phyloP scores from a whole-genome alignment of 2,797 vertebrate species.

The Trematomus bernacchii region DNA sequence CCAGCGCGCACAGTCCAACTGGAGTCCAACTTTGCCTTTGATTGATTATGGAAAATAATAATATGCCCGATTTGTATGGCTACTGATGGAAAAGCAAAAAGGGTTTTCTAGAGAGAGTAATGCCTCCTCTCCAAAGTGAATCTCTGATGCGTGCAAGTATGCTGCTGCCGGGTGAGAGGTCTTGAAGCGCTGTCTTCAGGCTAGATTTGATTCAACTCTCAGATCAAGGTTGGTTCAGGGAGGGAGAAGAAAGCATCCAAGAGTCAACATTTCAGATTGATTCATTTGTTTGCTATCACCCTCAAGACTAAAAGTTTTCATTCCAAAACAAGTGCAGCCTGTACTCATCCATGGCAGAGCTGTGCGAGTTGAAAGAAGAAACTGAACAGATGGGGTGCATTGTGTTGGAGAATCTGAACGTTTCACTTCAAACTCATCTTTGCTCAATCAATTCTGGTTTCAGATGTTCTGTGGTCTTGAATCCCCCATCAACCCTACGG shows the following conservation, averaged over 20 bases:
- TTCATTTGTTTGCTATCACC: conserved; percentile 38
- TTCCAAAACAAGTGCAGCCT: conserved; percentile 57
- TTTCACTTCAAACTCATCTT: conserved; percentile 5
- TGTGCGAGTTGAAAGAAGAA: conserved; percentile 14
- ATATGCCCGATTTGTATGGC: conserved; percentile 50
- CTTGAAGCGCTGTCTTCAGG: conserved; percentile 37
- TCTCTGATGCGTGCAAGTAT: conserved; percentile 29
- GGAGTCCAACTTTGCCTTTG: conserved; percentile 41
- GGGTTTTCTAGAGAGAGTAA: conserved; percentile 34
- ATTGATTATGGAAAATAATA: conserved; percentile 68
- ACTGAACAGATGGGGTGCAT: conserved; percentile 13
- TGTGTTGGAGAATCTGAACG: conserved; percentile 22
- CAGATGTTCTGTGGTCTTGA: conserved; percentile 23
- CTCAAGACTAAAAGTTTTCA: conserved; percentile 55
- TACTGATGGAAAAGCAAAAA: conserved; percentile 57
- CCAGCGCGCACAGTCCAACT: conserved; percentile 23
- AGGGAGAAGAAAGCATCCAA: conserved; percentile 40
- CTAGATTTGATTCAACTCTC: conserved; percentile 31
- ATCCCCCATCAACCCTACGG: not conserved
- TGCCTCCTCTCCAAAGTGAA: conserved; percentile 24
- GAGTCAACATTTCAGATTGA: conserved; percentile 58
- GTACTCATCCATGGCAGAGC: conserved; percentile 43
- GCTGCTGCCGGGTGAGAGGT: conserved; percentile 30
- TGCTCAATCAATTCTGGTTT: conserved; percentile 20
- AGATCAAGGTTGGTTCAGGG: conserved; percentile 11